These are phyloP conservation scores for Epinephelus moara DNA, from an alignment of 2,113 vertebrate species.

Conservation along the genomic window DNA sequence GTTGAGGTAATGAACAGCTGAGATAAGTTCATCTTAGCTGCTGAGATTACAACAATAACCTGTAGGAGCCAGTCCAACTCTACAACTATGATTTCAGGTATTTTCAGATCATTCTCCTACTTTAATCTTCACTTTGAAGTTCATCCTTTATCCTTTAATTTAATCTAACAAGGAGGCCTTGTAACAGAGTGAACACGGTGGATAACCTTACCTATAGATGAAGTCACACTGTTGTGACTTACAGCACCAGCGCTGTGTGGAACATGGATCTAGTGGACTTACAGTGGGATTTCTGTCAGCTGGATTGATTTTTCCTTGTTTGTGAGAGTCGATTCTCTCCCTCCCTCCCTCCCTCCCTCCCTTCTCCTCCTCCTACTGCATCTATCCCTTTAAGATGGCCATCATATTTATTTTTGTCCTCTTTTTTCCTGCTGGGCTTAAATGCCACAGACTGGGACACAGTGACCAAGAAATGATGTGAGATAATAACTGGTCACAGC, in stretches of 20 bases:
- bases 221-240: neutral
- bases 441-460: constrained; percentile 13
- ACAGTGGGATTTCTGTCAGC: neutral
- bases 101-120: neutral
- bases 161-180: neutral
- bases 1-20: neutral
- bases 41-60: neutral
- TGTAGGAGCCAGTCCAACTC: neutral
- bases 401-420: constrained; percentile 7
- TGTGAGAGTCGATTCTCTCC: neutral
- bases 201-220: neutral
- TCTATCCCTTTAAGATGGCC: neutral
- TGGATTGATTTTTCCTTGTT: neutral
- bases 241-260: neutral
- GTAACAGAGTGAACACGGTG: constrained; percentile 5
- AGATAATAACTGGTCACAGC: neutral
- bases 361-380: neutral
- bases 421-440: constrained; percentile 7
- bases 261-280: neutral
- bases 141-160: neutral
- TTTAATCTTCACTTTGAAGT: neutral
- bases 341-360: too few species aligned
- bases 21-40: neutral
- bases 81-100: neutral
- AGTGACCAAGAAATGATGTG: constrained; percentile 3